Conservation (phyloP, 2,797 vertebrate genomes). For the Phaenicophaeus curvirostris region DNA sequence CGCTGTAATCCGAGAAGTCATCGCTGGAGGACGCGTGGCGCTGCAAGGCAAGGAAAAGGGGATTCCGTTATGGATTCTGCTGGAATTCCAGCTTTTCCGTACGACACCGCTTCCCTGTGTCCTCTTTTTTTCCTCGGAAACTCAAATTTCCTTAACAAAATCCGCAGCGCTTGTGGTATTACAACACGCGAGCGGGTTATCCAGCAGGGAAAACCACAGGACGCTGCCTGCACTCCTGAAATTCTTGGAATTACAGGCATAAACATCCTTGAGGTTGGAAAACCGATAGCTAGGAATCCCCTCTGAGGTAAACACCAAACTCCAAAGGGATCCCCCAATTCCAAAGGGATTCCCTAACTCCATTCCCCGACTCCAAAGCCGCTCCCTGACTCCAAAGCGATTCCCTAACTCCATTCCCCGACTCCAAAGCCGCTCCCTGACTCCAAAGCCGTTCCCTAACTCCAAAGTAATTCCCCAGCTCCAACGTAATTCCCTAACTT, state of each 20-base stretch:
- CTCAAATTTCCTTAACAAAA: not conserved
- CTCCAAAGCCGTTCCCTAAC: too few species aligned
- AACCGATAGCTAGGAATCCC: not conserved
- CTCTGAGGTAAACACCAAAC: too few species aligned
- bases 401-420: too few species aligned
- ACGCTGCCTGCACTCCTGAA: rapidly evolving
- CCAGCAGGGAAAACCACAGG: rapidly evolving
- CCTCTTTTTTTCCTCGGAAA: not conserved
- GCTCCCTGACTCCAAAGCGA: too few species aligned
- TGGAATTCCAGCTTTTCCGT: too few species aligned
- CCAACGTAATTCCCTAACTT: not conserved
- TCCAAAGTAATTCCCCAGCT: too few species aligned
- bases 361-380: too few species aligned
- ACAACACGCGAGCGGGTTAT: not conserved
- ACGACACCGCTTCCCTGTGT: not conserved
- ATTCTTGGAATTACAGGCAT: not conserved
- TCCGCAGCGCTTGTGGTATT: rapidly evolving
- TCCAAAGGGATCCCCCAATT: too few species aligned
- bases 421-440: too few species aligned
- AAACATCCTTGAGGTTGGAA: not conserved
- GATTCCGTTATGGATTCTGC: too few species aligned
- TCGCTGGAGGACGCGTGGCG: conserved; percentile 94
- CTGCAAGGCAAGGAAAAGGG: conserved; percentile 65
- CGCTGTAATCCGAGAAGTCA: conserved; percentile 91
- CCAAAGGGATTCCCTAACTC: too few species aligned